Evolutionary conservation across 2,797 vertebrate species (phyloP).

Genomic region (Ammospiza maritima): DNA sequence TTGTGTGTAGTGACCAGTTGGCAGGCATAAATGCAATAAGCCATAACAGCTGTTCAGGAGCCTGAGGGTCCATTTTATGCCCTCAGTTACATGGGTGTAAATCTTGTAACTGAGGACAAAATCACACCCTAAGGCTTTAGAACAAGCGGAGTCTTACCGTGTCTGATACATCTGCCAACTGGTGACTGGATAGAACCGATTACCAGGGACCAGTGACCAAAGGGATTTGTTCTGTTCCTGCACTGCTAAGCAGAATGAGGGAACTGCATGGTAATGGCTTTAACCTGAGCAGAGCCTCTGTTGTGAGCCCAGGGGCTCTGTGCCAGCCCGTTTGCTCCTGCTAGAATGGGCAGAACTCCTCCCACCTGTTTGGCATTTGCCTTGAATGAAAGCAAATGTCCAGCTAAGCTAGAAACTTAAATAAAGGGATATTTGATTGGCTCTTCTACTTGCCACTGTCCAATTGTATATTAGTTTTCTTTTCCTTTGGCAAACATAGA

Average conservation of each 20-base stretch:
- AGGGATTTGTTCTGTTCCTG: neutral
- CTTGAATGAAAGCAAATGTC: neutral
- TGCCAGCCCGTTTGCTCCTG: neutral
- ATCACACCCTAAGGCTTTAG: slow-evolving; percentile 42
- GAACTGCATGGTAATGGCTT: neutral
- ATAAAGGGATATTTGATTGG: neutral
- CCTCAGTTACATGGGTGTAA: slow-evolving; percentile 44
- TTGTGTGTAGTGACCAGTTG: slow-evolving; percentile 36
- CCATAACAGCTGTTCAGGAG: slow-evolving; percentile 48
- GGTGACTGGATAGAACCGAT: neutral
- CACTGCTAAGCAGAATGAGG: neutral
- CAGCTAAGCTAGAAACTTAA: neutral
- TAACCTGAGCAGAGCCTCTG: neutral
- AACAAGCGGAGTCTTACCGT: slow-evolving; percentile 5
- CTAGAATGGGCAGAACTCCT: neutral
- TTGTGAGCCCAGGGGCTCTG: neutral
- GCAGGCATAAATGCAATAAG: slow-evolving; percentile 27
- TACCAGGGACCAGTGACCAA: neutral
- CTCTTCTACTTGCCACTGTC: neutral
- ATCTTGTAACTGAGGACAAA: slow-evolving; percentile 53
- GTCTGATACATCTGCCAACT: neutral
- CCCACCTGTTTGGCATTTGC: neutral
- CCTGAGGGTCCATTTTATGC: slow-evolving; percentile 46
- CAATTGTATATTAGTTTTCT: neutral
- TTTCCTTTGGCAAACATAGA: neutral